These are phyloP conservation scores for Eupithecia dodoneata DNA, from an alignment of 2,888 invertebrate species.

Conservation along the genomic window DNA sequence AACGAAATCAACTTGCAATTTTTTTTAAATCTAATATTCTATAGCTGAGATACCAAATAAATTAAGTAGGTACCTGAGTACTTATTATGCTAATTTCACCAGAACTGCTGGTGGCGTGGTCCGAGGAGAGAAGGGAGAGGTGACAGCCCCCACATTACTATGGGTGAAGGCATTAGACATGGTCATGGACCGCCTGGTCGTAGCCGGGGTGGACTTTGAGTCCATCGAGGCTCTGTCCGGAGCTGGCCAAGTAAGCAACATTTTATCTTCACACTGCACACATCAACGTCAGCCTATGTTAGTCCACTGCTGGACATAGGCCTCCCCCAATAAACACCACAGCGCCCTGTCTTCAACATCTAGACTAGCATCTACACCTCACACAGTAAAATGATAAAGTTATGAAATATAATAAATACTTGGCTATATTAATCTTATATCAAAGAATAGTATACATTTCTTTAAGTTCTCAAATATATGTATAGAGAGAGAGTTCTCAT, in stretches of 20 bases:
- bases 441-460: neutral
- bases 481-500: too few relatives aligned
- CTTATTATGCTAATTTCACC: neutral
- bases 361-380: too few relatives aligned
- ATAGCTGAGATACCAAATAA: too few relatives aligned
- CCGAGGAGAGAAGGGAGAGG: slow-evolving; percentile 80
- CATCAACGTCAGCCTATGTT: neutral
- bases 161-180: slow-evolving; percentile 98
- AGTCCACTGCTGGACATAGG: too few relatives aligned
- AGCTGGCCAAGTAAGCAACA: slow-evolving; percentile 90
- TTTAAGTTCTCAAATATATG: neutral
- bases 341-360: too few relatives aligned
- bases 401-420: neutral
- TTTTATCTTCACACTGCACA: neutral
- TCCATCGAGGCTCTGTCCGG: slow-evolving; percentile 94
- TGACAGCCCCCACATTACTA: slow-evolving; percentile 93
- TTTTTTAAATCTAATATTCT: too few relatives aligned
- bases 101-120: slow-evolving; percentile 85
- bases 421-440: neutral
- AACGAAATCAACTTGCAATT: too few relatives aligned
- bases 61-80: neutral
- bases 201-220: slow-evolving; percentile 92
- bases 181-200: slow-evolving; percentile 92
- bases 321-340: too few relatives aligned
- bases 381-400: neutral